A percentile compares a stretch with the other conserved stretches of the same genome.
phyloP scores from a whole-genome alignment of 2,113 vertebrate species.

The Ornithorhynchus anatinus region DNA sequence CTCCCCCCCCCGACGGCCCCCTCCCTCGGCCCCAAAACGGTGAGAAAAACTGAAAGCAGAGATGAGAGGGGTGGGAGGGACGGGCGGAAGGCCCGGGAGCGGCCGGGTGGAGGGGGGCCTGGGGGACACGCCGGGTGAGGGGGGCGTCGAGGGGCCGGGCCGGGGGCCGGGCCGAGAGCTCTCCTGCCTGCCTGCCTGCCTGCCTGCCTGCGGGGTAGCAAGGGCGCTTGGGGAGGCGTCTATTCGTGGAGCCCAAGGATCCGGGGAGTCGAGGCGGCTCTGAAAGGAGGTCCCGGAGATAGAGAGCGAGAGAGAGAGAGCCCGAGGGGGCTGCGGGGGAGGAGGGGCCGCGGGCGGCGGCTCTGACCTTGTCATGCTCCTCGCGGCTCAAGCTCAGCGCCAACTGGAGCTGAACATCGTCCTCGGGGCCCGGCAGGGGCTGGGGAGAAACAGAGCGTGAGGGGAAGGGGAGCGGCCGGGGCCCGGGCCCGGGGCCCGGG shows the following conservation, averaged over 20 bases:
- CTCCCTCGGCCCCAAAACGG: neutral
- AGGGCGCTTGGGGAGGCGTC: neutral
- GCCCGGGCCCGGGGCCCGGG: slow-evolving; percentile 21
- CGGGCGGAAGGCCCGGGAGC: accelerated
- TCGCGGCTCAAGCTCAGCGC: slow-evolving; percentile 91
- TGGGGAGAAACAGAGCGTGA: slow-evolving; percentile 62
- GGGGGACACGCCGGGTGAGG: neutral
- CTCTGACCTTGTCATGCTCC: slow-evolving; percentile 86
- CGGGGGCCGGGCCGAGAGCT: neutral
- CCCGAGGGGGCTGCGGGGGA: neutral
- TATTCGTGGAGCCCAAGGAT: neutral
- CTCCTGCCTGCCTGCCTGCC: neutral
- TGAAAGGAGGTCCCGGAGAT: too few species aligned
- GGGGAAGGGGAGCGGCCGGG: slow-evolving; percentile 67
- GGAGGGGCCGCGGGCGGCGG: too few species aligned
- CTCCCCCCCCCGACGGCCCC: neutral
- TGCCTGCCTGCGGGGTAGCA: neutral
- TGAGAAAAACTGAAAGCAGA: neutral
- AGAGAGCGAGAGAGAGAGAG: neutral
- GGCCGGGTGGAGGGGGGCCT: accelerated
- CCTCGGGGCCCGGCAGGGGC: slow-evolving; percentile 81
- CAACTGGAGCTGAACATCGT: slow-evolving; percentile 84
- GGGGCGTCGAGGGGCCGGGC: neutral
- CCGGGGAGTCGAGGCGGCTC: neutral
- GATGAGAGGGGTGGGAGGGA: accelerated